Base-by-base conservation (phyloP, 2,113 vertebrate genomes). In the Esox niger region DNA sequence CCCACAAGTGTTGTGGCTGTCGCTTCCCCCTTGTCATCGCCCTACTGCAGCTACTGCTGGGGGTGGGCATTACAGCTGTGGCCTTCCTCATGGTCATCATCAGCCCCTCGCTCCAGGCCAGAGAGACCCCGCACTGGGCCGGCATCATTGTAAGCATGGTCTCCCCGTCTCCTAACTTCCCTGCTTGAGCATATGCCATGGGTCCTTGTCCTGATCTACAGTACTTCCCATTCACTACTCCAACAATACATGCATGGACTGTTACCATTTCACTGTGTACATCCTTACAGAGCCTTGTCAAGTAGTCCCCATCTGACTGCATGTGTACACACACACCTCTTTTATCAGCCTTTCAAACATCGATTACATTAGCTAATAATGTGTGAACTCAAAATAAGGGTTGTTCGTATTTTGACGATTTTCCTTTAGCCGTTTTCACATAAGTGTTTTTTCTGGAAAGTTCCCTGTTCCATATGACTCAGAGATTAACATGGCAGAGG, bases 71-170 rank as follows among this genome's bases (percentile, higher is more conserved):
- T 46, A 87, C 93, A 11, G 92, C 84, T 69, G 82, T 98, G 93
- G 96, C 94, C 88, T 98, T 99, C 89, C 88, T 98, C 56, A 96
- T 93, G 94, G 88, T 92, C 74, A 86, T 90, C 85, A 71, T 93
- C 92, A 97, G 95, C 87, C 87, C 94, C 79, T 98, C 96, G 57
- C 89, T 98, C 81, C 90, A 91, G 83, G 86, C 91, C 93, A 91
- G 97, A 85, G 97, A 98, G 92, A 96, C 97, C 70, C 97, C 97
- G 43, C 93, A 95, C 88, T 99, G 97, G 97, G 96, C 96, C 88
- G 97, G 97, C 80, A 97, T 98, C 86, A 91, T 94, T 87, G 97
- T 99, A 98, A 99, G 97, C 94, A 92, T 84, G 35, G 66, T 15
- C 35, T n/a, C 43, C 47, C 52, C 46, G n/a, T n/a, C n/a, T n/a